phyloP scores from a whole-genome alignment of 1,140 invertebrate genomes.

The Solenopsis fugax region DNA sequence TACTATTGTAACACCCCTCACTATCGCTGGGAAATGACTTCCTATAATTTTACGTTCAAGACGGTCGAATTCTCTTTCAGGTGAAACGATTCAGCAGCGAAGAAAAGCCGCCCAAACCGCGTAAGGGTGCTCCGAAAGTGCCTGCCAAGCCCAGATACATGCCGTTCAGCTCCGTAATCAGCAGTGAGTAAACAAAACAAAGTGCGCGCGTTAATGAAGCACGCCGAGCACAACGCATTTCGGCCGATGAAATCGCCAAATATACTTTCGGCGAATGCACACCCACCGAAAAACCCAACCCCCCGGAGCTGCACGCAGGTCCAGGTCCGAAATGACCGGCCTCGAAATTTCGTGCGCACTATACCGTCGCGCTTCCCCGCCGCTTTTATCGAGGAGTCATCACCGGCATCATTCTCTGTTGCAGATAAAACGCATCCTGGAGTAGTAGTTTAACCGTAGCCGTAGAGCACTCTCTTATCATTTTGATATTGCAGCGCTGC shows the following conservation, averaged over 20 bases:
- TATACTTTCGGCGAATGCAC: conserved; percentile 19
- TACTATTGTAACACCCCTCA: not conserved
- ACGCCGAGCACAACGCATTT: conserved; percentile 50
- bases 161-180: conserved; percentile 74
- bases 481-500: conserved; percentile 76
- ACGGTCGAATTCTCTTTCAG: conserved; percentile 56
- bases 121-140: conserved; percentile 72
- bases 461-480: conserved; percentile 73
- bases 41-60: not conserved
- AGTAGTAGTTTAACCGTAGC: conserved; percentile 80
- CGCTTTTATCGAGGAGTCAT: conserved; percentile 48
- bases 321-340: not conserved
- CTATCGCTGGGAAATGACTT: not conserved
- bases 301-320: conserved; percentile 25
- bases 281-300: conserved; percentile 21
- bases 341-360: conserved; percentile 25
- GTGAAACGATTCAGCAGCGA: conserved; percentile 76
- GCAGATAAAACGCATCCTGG: conserved; percentile 81
- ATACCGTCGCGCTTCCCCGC: conserved; percentile 10
- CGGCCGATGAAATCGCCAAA: conserved; percentile 39
- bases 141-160: conserved; percentile 73
- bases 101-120: conserved; percentile 65
- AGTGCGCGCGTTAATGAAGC: conserved; percentile 55
- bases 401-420: conserved; percentile 78
- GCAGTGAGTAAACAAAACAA: conserved; percentile 79